A percentile compares a stretch with the other conserved stretches of the same genome.
Evolutionary conservation across 2,113 vertebrate species (phyloP).

Genomic region (Poicephalus meyeri): DNA sequence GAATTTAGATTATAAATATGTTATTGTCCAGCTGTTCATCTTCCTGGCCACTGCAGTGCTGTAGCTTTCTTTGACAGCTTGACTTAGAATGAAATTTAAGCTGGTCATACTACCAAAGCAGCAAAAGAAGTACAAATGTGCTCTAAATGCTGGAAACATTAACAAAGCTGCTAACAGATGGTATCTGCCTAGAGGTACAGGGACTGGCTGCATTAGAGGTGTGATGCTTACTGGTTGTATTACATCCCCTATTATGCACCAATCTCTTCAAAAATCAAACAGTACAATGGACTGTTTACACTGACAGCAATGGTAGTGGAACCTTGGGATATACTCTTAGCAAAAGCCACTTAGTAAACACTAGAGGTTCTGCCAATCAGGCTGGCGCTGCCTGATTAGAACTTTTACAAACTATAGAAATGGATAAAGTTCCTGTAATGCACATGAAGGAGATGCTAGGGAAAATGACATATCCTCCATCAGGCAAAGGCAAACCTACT

Average conservation of each 20-base stretch:
- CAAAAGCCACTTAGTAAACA: not conserved
- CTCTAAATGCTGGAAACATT: not conserved
- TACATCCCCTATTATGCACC: not conserved
- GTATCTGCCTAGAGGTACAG: not conserved
- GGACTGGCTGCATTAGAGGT: not conserved
- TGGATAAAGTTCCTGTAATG: not conserved
- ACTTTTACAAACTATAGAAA: not conserved
- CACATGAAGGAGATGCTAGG: not conserved
- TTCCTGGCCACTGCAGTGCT: not conserved
- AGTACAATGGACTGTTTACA: not conserved
- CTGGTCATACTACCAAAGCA: not conserved
- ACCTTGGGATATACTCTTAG: not conserved
- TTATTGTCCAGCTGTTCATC: not conserved
- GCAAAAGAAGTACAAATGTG: not conserved
- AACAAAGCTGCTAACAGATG: not conserved
- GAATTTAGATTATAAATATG: constrained; percentile 37
- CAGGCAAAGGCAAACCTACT: not conserved
- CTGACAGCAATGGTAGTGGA: not conserved
- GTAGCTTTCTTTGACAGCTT: constrained; percentile 14
- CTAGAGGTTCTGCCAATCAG: not conserved
- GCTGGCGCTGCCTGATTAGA: not conserved
- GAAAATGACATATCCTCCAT: not conserved
- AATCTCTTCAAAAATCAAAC: not conserved
- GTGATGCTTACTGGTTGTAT: not conserved
- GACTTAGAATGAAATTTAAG: constrained; percentile 48